Conservation (phyloP, 2,888 invertebrate species). For the Morpho deidamia region DNA sequence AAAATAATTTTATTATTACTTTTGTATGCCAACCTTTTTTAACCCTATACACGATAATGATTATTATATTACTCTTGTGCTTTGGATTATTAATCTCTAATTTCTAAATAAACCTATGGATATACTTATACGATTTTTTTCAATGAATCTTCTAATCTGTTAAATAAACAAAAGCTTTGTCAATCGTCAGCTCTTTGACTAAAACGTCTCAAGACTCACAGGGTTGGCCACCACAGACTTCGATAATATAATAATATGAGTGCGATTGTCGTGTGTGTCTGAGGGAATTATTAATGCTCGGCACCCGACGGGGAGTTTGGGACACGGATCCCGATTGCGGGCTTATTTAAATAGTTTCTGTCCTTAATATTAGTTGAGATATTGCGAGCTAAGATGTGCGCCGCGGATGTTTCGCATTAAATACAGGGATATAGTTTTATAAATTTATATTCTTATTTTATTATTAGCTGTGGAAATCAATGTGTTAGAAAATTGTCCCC, state of each 20-base stretch:
- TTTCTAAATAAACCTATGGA: too few species aligned
- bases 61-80: too few species aligned
- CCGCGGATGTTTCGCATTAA: constrained; percentile 10
- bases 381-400: constrained; percentile 32
- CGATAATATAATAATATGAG: constrained; percentile 68
- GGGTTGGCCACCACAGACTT: constrained; percentile 67
- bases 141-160: too few species aligned
- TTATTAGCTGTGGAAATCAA: too few species aligned
- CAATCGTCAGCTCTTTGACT: constrained; percentile 40
- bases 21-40: too few species aligned
- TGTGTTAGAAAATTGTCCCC: too few species aligned
- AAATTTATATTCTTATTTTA: not conserved
- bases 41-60: too few species aligned
- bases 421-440: not conserved
- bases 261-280: constrained; percentile 73
- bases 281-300: constrained; percentile 70
- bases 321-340: constrained; percentile 29
- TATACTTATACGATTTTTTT: not conserved
- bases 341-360: constrained; percentile 58
- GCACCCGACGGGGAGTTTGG: constrained; percentile 38
- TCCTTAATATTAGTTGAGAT: constrained; percentile 41
- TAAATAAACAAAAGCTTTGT: constrained; percentile 21
- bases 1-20: too few species aligned
- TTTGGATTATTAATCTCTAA: too few species aligned
- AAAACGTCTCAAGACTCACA: constrained; percentile 59